phyloP scores from a whole-genome alignment of 1,140 invertebrate genomes.

The Bombus waltoni region DNA sequence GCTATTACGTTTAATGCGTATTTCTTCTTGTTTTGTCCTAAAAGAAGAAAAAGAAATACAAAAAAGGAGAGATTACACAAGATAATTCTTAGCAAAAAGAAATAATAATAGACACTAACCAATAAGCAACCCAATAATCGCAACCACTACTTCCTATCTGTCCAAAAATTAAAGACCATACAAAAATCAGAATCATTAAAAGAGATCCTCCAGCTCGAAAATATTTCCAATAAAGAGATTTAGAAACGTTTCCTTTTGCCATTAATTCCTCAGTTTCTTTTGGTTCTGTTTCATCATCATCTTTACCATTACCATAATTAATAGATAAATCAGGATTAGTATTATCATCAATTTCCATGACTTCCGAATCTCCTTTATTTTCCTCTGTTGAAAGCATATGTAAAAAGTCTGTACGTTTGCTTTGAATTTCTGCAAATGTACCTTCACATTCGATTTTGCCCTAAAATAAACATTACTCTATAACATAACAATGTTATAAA shows the following conservation, averaged over 20 bases:
- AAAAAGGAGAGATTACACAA: background rate
- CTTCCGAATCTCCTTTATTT: slow-evolving; percentile 34
- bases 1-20: slow-evolving; percentile 36
- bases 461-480: slow-evolving; percentile 52
- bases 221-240: slow-evolving; percentile 83
- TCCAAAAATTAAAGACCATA: slow-evolving; percentile 80
- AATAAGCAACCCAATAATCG: slow-evolving; percentile 86
- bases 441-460: slow-evolving; percentile 79
- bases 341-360: slow-evolving; percentile 15
- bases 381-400: slow-evolving; percentile 32
- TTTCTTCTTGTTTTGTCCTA: slow-evolving; percentile 80
- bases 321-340: slow-evolving; percentile 4
- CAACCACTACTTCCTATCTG: slow-evolving; percentile 82
- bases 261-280: slow-evolving; percentile 84
- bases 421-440: slow-evolving; percentile 77
- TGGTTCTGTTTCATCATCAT: slow-evolving; percentile 77
- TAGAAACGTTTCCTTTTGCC: slow-evolving; percentile 83
- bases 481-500: no score
- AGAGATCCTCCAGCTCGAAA: slow-evolving; percentile 83
- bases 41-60: background rate
- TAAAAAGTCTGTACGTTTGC: slow-evolving; percentile 73
- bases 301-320: slow-evolving; percentile 50
- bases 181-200: slow-evolving; percentile 78
- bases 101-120: slow-evolving; percentile 52
- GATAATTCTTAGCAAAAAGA: background rate